Base-by-base conservation (phyloP, 2,797 vertebrate genomes). In the Anableps anableps region DNA sequence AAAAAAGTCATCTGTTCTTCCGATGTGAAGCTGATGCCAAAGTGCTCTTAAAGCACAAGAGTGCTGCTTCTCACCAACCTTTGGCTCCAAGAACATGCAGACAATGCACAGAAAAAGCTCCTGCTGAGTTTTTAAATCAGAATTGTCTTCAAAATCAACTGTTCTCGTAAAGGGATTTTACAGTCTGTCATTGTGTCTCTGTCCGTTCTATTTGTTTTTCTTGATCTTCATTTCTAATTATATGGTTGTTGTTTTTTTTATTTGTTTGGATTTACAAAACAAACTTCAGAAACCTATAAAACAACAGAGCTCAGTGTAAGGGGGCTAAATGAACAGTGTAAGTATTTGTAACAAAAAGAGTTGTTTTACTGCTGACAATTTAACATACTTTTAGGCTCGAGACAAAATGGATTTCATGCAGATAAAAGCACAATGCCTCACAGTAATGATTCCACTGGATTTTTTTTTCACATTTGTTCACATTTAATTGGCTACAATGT, bases 191-290 rank as follows among this genome's bases (percentile, higher is more conserved):
- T 29, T 71, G 43, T 66, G 66, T 60, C 23, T 76, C 71, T 83
- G 74, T 38, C 72, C 53, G 23, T 62, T 36, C 64, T 66, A 11
- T 50, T 60, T 82, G 73, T 66, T 83, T 86, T 74, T 76, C 60
- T 80, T 88, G 19, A 85, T 85, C 41, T 43, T 43, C 26, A 34
- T 26, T 53, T 26, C 51, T 77, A 53, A 79, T 83, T 75, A 79
- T 21, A 72, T 14, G 11, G 47, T 77, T 81, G 70, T 83, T n/a
- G 53, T 80, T 85, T 74, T 85, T 34, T 78, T 50, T 36, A 64
- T 64, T 34, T 64, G 29, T 19, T 55, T 55, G 26, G 26, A 36
- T 64, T 64, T 64, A 34, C 34, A 34, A 36, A 34, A 4, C 31
- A 64, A 19, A 26, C 26, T 5, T 55, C 31, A 64, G 29, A 62